Conservation (phyloP, 2,797 vertebrate species). For the Protosalanx chinensis region DNA sequence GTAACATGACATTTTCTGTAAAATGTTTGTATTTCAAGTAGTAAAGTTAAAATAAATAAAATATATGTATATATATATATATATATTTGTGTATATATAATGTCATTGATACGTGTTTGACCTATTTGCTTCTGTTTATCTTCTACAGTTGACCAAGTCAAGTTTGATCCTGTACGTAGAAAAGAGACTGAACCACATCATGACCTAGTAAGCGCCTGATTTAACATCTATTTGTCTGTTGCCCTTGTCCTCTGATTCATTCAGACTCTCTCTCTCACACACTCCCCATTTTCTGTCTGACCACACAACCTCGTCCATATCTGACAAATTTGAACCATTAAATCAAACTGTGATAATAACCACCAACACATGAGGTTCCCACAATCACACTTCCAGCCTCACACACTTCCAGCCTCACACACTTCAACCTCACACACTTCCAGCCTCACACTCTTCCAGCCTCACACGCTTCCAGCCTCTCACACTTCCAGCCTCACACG, state of each 20-base stretch:
- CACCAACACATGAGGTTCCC: too few species aligned
- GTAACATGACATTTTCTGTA: too few species aligned
- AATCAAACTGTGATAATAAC: neutral
- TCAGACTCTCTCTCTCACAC: too few species aligned
- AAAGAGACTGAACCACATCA: slow-evolving; percentile 87
- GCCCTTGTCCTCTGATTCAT: neutral
- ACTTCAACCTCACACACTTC: too few species aligned
- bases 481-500: too few species aligned
- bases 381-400: neutral
- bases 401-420: too few species aligned
- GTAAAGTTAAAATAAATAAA: too few species aligned
- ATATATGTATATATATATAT: too few species aligned
- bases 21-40: neutral
- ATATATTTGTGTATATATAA: neutral
- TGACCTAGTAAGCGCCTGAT: slow-evolving; percentile 76
- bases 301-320: neutral
- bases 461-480: neutral
- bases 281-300: neutral
- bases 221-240: neutral
- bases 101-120: neutral
- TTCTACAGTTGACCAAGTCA: slow-evolving; percentile 79
- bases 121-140: slow-evolving; percentile 10
- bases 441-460: too few species aligned
- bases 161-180: slow-evolving; percentile 83
- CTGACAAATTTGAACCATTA: neutral